These are phyloP conservation scores for Aplodontia rufa DNA, from an alignment of 2,113 vertebrate genomes.

Conservation along the genomic window DNA sequence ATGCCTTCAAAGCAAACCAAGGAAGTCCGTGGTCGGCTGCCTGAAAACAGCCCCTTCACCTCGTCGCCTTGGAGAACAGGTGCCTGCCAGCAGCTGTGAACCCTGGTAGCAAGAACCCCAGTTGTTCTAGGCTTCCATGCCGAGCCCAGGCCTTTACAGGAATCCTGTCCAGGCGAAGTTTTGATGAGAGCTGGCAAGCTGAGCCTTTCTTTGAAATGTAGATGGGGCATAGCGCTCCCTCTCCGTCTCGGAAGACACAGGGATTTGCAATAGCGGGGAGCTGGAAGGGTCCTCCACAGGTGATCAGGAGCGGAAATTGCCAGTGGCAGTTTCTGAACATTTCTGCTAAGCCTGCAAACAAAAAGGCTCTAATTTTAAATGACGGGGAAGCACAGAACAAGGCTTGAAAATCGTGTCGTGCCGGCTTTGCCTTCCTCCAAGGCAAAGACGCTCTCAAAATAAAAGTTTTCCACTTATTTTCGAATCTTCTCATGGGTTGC, in stretches of 20 bases:
- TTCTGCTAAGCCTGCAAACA: not conserved
- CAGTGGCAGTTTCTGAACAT: not conserved
- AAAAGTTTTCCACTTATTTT: constrained; percentile 58
- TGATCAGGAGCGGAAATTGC: not conserved
- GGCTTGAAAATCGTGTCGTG: constrained; percentile 41
- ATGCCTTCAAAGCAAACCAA: constrained; percentile 62
- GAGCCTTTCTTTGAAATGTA: constrained; percentile 65
- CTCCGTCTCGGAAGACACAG: not conserved
- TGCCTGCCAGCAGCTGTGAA: constrained; percentile 46
- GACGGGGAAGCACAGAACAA: not conserved
- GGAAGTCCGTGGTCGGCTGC: constrained; percentile 15
- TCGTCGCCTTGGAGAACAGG: constrained; percentile 39
- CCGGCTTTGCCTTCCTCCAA: not conserved
- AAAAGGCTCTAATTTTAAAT: constrained; percentile 14
- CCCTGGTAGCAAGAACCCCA: not conserved
- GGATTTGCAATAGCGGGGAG: not conserved
- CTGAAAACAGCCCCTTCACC: constrained; percentile 70
- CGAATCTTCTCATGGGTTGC: constrained; percentile 1
- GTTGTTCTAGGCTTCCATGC: not conserved
- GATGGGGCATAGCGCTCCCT: not conserved
- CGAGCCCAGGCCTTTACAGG: constrained; percentile 47
- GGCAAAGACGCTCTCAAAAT: constrained; percentile 41
- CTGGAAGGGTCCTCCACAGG: rapidly evolving
- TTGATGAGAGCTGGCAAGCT: constrained; percentile 69
- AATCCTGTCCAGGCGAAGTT: constrained; percentile 62